Evolutionary conservation across 2,113 vertebrate genomes (phyloP).

Genomic region (Pelodiscus sinensis): DNA sequence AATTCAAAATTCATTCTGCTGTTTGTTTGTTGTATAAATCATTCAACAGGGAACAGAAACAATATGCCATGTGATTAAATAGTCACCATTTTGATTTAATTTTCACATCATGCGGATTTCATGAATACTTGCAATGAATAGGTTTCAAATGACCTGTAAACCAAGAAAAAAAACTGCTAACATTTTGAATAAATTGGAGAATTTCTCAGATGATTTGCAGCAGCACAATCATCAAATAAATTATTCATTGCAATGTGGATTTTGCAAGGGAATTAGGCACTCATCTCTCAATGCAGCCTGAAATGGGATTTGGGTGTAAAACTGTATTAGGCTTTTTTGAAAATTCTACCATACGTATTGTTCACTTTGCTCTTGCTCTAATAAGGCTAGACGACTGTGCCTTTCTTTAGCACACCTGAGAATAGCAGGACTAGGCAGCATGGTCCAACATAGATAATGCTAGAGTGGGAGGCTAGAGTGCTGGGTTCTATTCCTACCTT

Average conservation of each 20-base stretch:
- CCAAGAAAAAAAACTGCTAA: not conserved
- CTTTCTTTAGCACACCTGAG: not conserved
- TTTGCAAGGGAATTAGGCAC: not conserved
- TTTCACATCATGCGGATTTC: fast-evolving
- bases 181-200: not conserved
- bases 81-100: not conserved
- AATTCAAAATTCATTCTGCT: not conserved
- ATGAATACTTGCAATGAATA: not conserved
- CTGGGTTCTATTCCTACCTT: not conserved
- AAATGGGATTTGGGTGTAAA: not conserved
- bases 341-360: not conserved
- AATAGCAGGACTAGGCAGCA: not conserved
- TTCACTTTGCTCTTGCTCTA: not conserved
- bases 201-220: not conserved
- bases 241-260: not conserved
- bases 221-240: not conserved
- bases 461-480: not conserved
- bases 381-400: not conserved
- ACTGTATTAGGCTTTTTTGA: not conserved
- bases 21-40: not conserved
- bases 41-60: fast-evolving
- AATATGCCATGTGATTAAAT: not conserved
- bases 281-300: not conserved
- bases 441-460: not conserved
- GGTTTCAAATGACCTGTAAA: not conserved